phyloP scores from a whole-genome alignment of 2,797 vertebrate genomes.

The Alcedo quadribrachys region DNA sequence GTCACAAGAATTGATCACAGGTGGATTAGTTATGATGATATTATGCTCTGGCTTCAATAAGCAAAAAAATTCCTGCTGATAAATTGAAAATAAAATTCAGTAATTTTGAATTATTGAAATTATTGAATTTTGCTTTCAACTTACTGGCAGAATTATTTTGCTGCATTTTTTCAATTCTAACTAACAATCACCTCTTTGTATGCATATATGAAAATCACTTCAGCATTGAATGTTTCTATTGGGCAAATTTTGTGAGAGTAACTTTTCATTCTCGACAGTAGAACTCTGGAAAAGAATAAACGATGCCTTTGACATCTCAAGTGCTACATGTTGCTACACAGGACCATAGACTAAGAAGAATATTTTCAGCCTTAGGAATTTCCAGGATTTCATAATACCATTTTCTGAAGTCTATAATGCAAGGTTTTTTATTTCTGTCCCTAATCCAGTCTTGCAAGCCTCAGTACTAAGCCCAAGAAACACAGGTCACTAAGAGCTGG shows the following conservation, averaged over 20 bases:
- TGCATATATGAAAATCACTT: fast-evolving
- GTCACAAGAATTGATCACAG: not conserved
- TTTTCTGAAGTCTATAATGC: not conserved
- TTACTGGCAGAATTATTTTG: not conserved
- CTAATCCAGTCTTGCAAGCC: not conserved
- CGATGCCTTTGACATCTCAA: not conserved
- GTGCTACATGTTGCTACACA: not conserved
- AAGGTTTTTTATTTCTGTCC: not conserved
- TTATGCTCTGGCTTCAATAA: not conserved
- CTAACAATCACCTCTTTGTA: not conserved
- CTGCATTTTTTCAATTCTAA: not conserved
- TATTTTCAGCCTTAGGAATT: not conserved
- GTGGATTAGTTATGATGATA: not conserved
- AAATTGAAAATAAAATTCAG: not conserved
- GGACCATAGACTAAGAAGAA: not conserved
- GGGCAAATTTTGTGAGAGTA: not conserved
- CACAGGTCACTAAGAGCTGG: fast-evolving
- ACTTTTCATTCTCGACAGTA: not conserved
- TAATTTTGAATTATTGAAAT: not conserved
- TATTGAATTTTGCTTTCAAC: not conserved
- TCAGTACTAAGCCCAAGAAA: not conserved
- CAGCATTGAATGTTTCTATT: not conserved
- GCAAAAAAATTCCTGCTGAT: not conserved
- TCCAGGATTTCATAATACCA: not conserved
- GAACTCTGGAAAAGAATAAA: not conserved